These are phyloP conservation scores for Torymus tubicola DNA, from an alignment of 2,888 invertebrate species.

Conservation along the genomic window DNA sequence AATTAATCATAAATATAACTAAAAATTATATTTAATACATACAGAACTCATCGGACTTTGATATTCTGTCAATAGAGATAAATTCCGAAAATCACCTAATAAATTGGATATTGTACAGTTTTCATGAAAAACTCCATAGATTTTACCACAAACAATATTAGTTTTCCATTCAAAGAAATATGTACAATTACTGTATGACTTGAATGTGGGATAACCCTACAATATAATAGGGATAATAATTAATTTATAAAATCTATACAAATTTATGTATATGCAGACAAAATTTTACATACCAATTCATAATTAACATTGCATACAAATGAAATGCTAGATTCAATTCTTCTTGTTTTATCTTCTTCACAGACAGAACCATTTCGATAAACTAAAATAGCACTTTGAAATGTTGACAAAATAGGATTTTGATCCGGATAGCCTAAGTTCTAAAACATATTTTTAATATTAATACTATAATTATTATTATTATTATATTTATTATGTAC, in stretches of 20 bases:
- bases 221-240: neutral
- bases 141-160: conserved; percentile 65
- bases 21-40: conserved; percentile 53
- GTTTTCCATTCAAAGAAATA: conserved; percentile 70
- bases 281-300: conserved; percentile 32
- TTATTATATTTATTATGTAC: conserved; percentile 9
- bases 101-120: conserved; percentile 65
- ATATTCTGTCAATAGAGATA: conserved; percentile 62
- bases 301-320: conserved; percentile 55
- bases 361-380: conserved; percentile 57
- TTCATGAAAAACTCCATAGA: conserved; percentile 61
- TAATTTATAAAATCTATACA: neutral
- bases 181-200: conserved; percentile 65
- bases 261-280: neutral
- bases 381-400: conserved; percentile 48
- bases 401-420: conserved; percentile 27
- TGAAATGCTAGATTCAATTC: conserved; percentile 60
- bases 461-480: conserved; percentile 12
- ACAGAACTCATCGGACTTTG: conserved; percentile 59
- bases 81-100: conserved; percentile 63
- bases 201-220: conserved; percentile 65
- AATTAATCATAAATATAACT: neutral
- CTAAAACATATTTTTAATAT: conserved; percentile 26
- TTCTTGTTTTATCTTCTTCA: conserved; percentile 56
- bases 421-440: conserved; percentile 53